Base-by-base conservation (phyloP, 1,140 invertebrate genomes). In the Saccostrea cuccullata region DNA sequence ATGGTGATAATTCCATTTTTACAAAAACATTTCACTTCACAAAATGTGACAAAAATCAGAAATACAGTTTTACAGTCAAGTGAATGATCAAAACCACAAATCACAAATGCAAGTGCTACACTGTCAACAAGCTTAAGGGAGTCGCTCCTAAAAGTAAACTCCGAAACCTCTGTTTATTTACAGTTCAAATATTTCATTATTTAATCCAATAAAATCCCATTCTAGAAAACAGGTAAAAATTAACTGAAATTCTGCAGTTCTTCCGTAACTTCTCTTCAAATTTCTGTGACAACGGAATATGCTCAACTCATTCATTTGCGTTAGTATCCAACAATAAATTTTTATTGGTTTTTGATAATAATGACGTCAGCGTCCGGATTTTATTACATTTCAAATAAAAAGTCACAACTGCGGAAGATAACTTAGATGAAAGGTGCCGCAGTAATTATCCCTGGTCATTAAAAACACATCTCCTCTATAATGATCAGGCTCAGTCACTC, bases 21-120 rank as follows among this genome's bases (percentile, higher is more conserved):
- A 64, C 58, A 64, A 30, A 23, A 77, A 77, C 58, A 64, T 77
- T 77, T 77, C 70, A 77, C 70, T 30, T 77, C 26, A 77, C 70
- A 77, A 77, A 30, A 77, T 2, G 15, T 64, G 58, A 64, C 30
- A 64, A 64, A 3, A 20, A 20, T 64, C 17, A 20, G 13, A 64
- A 64, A 64, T 64, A 17, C 15, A 20, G 5, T 64, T 17, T 64
- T 64, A 20, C 58, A 64, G 58, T 20, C 15, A 64, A 20, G 15
- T 20, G 58, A 64, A 64, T 17, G n/a, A 64, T 47, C 9, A 60
- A 20, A 20, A 64, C 17, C 15, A 64, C 15, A 64, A 64, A 17
- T 20, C n/a, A 64, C 6, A 17, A 64, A 6, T 20, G 3, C 58
- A 20, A 17, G 15, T 64, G 58, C 58, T 47, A 2, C 47, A 47